A percentile compares a stretch with the other conserved stretches of the same genome.
Evolutionary conservation across 2,113 vertebrate genomes (phyloP).

Genomic region (Procapra przewalskii): DNA sequence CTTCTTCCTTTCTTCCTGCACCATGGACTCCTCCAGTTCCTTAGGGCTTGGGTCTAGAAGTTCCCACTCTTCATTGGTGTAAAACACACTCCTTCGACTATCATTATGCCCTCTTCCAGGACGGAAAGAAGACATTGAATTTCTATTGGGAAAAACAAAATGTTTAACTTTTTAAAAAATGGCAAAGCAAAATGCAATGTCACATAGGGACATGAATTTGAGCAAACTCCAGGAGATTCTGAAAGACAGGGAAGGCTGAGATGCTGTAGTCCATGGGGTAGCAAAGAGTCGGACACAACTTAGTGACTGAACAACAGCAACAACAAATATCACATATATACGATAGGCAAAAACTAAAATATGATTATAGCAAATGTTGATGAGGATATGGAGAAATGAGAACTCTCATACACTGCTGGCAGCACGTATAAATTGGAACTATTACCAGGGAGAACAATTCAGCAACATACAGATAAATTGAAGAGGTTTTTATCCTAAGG

Average conservation of each 20-base stretch:
- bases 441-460: not conserved
- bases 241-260: not conserved
- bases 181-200: not conserved
- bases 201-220: not conserved
- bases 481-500: not conserved
- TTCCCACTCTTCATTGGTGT: slow-evolving; percentile 96
- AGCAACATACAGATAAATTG: not conserved
- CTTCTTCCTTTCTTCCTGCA: slow-evolving; percentile 80
- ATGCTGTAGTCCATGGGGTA: not conserved
- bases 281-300: not conserved
- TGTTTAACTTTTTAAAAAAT: not conserved
- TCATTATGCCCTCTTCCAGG: slow-evolving; percentile 83
- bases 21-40: slow-evolving; percentile 85
- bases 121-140: slow-evolving; percentile 93
- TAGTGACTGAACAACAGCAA: not conserved
- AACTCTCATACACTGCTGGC: not conserved
- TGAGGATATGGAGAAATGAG: not conserved
- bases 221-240: not conserved
- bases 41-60: slow-evolving; percentile 89
- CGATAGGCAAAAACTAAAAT: not conserved
- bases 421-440: accelerated
- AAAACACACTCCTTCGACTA: slow-evolving; percentile 90
- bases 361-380: not conserved
- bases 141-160: slow-evolving; percentile 78
- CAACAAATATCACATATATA: not conserved